Conservation (phyloP, 2,797 vertebrate species). For the Aeoliscus strigatus region DNA sequence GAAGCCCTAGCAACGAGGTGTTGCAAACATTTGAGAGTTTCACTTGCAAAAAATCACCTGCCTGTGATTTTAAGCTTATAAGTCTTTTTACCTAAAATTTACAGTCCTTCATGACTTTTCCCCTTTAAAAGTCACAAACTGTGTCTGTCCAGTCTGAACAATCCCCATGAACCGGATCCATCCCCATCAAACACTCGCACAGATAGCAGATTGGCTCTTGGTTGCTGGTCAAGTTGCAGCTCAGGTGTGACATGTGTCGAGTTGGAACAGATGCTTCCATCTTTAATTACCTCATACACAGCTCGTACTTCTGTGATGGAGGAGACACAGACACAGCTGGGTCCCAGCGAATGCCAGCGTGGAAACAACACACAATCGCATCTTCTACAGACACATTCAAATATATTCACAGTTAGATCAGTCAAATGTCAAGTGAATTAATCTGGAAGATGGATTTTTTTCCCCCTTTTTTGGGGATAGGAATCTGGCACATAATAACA, state of each 20-base stretch:
- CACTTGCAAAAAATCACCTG: too few relatives aligned
- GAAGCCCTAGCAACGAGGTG: too few relatives aligned
- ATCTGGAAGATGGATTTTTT: conserved; percentile 43
- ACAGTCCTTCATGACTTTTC: too few relatives aligned
- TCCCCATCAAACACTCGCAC: too few relatives aligned
- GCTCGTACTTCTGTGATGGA: conserved; percentile 60
- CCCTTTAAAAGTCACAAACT: too few relatives aligned
- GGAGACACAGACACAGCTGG: conserved; percentile 61
- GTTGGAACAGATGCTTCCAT: conserved; percentile 56
- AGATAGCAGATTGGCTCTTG: too few relatives aligned
- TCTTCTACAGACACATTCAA: conserved; percentile 47
- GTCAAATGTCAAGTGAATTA: conserved; percentile 64
- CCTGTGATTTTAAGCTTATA: too few relatives aligned
- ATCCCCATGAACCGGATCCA: too few relatives aligned
- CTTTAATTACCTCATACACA: conserved; percentile 66
- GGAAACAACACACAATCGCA: conserved; percentile 25
- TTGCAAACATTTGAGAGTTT: too few relatives aligned
- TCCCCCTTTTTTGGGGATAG: conserved; percentile 22
- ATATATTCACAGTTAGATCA: conserved; percentile 59
- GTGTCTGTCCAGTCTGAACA: too few relatives aligned
- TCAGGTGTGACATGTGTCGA: conserved; percentile 52
- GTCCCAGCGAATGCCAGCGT: conserved; percentile 50
- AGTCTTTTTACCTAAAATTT: too few relatives aligned
- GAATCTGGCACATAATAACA: conserved; percentile 21
- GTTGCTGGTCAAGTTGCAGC: too few relatives aligned